phyloP scores from a whole-genome alignment of 2,888 invertebrate species.

The Eugnorisma glareosa region DNA sequence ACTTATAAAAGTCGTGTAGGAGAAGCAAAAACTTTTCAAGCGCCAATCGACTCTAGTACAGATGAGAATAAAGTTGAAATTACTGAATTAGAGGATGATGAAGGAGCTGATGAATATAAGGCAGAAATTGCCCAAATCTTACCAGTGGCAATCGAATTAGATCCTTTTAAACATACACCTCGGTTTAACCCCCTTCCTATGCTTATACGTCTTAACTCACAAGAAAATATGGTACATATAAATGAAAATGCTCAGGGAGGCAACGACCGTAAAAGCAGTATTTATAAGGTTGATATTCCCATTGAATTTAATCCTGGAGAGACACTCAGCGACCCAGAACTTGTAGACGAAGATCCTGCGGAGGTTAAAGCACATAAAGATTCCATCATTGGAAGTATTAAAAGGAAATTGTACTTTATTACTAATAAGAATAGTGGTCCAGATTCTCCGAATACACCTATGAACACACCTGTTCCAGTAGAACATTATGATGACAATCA shows the following conservation, averaged over 20 bases:
- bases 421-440: conserved; percentile 29
- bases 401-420: conserved; percentile 57
- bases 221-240: conserved; percentile 20
- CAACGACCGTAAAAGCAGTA: conserved; percentile 10
- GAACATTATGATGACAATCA: conserved; percentile 4
- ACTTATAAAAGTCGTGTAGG: conserved; percentile 30
- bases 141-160: conserved; percentile 1
- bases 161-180: conserved; percentile 36
- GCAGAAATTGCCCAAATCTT: conserved; percentile 12
- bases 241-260: background rate
- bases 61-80: conserved; percentile 20
- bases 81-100: background rate
- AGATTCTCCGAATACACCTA: conserved; percentile 21
- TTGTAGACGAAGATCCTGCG: conserved; percentile 50
- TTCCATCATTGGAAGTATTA: conserved; percentile 42
- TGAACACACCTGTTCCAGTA: conserved; percentile 27
- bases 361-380: conserved; percentile 24
- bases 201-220: conserved; percentile 45
- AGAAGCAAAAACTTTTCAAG: conserved; percentile 19
- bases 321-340: conserved; percentile 60
- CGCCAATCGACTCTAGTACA: background rate
- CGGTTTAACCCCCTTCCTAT: conserved; percentile 36
- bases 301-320: conserved; percentile 36
- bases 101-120: background rate
- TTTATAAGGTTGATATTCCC: conserved; percentile 21